These are phyloP conservation scores for Sinocyclocheilus anophthalmus DNA, from an alignment of 2,113 vertebrate genomes.

Conservation along the genomic window DNA sequence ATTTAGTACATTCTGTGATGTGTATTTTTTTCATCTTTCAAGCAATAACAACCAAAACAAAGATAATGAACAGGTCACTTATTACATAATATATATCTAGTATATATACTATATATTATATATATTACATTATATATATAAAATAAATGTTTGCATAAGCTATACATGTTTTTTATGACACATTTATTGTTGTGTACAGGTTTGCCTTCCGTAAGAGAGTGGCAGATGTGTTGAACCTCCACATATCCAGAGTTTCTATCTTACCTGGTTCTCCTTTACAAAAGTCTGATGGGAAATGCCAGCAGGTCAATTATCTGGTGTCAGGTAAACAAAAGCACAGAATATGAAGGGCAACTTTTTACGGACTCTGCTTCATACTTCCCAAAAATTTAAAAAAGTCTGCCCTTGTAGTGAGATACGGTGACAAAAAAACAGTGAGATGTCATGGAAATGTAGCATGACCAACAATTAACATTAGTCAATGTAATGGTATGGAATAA, in stretches of 20 bases:
- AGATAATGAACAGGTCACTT: background rate
- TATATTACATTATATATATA: background rate
- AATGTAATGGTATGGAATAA: too few species aligned
- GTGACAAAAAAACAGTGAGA: too few species aligned
- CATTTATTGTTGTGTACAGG: slow-evolving; percentile 57
- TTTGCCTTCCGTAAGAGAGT: slow-evolving; percentile 74
- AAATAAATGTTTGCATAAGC: background rate
- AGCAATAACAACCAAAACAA: too few species aligned
- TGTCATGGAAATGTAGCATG: too few species aligned
- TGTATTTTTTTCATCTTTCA: too few species aligned
- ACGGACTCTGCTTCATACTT: too few species aligned
- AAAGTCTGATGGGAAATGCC: slow-evolving; percentile 56
- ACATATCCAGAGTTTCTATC: slow-evolving; percentile 68
- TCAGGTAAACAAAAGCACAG: slow-evolving; percentile 64
- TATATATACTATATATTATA: too few species aligned
- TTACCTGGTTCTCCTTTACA: slow-evolving; percentile 60
- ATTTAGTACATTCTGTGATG: too few species aligned
- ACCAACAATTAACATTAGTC: too few species aligned
- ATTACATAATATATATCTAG: too few species aligned
- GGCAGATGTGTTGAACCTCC: slow-evolving; percentile 61
- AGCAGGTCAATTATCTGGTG: slow-evolving; percentile 69
- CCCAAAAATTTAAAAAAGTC: too few species aligned
- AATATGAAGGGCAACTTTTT: background rate
- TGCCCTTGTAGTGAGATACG: too few species aligned
- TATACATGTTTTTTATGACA: background rate